Evolutionary conservation across 2,797 vertebrate genomes (phyloP).

Genomic region (Enteromius afrohamiltoni): DNA sequence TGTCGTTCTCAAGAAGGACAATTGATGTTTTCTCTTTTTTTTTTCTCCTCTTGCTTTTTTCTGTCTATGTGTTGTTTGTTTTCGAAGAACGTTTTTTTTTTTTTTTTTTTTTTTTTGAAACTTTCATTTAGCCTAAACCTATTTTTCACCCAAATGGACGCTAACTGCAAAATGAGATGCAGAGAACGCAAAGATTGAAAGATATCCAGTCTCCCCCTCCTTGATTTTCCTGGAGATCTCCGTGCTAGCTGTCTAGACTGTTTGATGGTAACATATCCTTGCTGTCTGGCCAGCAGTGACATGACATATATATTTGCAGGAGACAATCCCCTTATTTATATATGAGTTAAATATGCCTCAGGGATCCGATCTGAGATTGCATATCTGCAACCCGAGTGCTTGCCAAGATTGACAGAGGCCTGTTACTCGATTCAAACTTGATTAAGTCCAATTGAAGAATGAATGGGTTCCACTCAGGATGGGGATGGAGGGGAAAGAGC

Average conservation of each 20-base stretch:
- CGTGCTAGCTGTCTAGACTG: slow-evolving; percentile 74
- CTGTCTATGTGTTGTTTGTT: slow-evolving; percentile 74
- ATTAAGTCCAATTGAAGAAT: slow-evolving; percentile 80
- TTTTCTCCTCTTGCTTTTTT: slow-evolving; percentile 37
- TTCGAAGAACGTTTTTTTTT: slow-evolving; percentile 57
- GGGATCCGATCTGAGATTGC: slow-evolving; percentile 68
- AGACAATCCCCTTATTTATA: slow-evolving; percentile 83
- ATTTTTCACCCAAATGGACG: slow-evolving; percentile 42
- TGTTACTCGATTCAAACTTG: slow-evolving; percentile 79
- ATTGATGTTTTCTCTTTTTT: slow-evolving; percentile 78
- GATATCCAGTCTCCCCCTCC: slow-evolving; percentile 19
- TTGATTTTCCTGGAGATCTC: slow-evolving; percentile 60
- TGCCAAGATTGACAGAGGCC: slow-evolving; percentile 76
- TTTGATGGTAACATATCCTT: slow-evolving; percentile 75
- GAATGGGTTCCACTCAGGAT: slow-evolving; percentile 73
- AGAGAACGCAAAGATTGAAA: slow-evolving; percentile 52
- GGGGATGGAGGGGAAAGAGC: slow-evolving; percentile 54
- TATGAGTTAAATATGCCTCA: slow-evolving; percentile 78
- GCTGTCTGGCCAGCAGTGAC: slow-evolving; percentile 75
- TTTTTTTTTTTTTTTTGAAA: too few relatives aligned
- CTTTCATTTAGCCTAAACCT: slow-evolving; percentile 33
- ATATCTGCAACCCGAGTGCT: slow-evolving; percentile 78
- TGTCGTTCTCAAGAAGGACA: slow-evolving; percentile 82
- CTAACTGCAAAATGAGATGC: slow-evolving; percentile 53
- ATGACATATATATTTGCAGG: slow-evolving; percentile 79